Evolutionary conservation across 30 jellyfish, hydroid and myxozoan species (phyloP).

Genomic region (Clytia hemisphaerica): DNA sequence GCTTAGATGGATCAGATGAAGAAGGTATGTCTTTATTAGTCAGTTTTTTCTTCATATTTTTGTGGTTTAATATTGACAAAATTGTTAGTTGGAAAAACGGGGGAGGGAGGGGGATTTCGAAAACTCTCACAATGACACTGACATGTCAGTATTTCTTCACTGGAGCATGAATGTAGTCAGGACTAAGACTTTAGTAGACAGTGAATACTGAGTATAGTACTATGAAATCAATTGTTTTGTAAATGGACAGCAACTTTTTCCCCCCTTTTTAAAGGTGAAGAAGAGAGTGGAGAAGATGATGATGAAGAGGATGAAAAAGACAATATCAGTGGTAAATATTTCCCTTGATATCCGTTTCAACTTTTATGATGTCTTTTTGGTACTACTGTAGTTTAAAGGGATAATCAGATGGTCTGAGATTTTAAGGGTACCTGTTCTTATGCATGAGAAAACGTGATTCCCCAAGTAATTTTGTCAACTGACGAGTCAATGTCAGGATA

Average conservation of each 20-base stretch:
- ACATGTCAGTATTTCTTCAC: no score
- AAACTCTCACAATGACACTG: no score
- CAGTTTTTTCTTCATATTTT: background rate
- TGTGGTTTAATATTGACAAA: background rate
- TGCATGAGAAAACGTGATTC: no score
- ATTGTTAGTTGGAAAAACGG: background rate
- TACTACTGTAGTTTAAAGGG: background rate
- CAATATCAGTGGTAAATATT: background rate
- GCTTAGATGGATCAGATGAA: background rate
- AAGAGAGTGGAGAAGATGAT: background rate
- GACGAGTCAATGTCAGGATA: no score
- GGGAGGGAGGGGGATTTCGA: no score
- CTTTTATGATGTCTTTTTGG: background rate
- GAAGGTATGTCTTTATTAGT: background rate
- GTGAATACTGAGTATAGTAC: no score
- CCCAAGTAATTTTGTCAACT: no score
- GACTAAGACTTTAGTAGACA: no score
- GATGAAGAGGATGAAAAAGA: background rate
- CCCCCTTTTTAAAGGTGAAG: background rate
- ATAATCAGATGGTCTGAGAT: background rate
- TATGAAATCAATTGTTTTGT: background rate
- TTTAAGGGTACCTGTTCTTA: no score
- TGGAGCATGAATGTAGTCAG: no score
- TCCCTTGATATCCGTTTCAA: background rate
- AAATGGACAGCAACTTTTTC: background rate